These are phyloP conservation scores for Ceratitis capitata DNA, from an alignment of 1,140 invertebrate species.

Conservation along the genomic window DNA sequence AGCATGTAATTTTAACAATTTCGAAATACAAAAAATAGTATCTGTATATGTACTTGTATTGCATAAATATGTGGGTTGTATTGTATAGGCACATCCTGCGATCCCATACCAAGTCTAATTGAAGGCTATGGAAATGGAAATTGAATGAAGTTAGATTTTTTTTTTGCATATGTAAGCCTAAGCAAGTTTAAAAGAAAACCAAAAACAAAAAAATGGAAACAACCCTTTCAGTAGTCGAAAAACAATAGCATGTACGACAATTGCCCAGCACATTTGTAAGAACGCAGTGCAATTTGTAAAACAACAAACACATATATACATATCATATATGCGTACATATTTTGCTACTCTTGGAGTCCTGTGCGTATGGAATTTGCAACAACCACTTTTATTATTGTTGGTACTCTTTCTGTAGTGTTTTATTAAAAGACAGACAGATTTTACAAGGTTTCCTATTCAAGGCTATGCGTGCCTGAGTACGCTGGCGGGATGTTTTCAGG, in stretches of 20 bases:
- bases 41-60: too few relatives aligned
- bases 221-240: background rate
- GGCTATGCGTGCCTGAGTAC: background rate
- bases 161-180: too few relatives aligned
- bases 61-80: too few relatives aligned
- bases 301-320: too few relatives aligned
- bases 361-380: conserved; percentile 9
- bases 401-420: background rate
- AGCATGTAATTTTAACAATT: too few relatives aligned
- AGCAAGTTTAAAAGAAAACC: too few relatives aligned
- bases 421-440: background rate
- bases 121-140: background rate
- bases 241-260: background rate
- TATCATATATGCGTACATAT: too few relatives aligned
- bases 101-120: too few relatives aligned
- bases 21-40: too few relatives aligned
- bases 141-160: background rate
- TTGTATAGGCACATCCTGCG: too few relatives aligned
- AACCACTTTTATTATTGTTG: background rate
- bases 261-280: too few relatives aligned
- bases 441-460: background rate
- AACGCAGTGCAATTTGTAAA: background rate
- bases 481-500: background rate
- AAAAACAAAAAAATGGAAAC: background rate
- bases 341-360: background rate